These are phyloP conservation scores for Anthonomus grandis DNA, from an alignment of 1,140 invertebrate genomes.

Conservation along the genomic window DNA sequence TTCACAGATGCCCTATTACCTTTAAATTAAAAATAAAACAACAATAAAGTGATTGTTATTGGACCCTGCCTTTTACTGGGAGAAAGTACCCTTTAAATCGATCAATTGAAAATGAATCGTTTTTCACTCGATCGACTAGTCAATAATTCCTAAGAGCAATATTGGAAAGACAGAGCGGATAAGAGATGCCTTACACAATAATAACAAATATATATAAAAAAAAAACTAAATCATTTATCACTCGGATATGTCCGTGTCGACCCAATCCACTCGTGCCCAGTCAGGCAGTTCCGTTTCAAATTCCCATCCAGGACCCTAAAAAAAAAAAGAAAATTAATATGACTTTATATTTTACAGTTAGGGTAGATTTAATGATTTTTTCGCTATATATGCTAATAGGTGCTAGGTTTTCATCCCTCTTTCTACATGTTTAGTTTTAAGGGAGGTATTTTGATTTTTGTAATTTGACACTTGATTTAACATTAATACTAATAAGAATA, in stretches of 20 bases:
- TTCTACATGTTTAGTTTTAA: too few relatives aligned
- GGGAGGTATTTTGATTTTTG: too few relatives aligned
- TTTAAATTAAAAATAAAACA: slow-evolving; percentile 11
- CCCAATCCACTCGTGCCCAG: slow-evolving; percentile 83
- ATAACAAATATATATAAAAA: slow-evolving; percentile 7
- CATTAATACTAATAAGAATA: too few relatives aligned
- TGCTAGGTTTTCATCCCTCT: too few relatives aligned
- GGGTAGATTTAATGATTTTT: too few relatives aligned
- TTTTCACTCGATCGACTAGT: slow-evolving; percentile 11
- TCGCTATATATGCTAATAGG: too few relatives aligned
- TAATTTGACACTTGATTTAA: too few relatives aligned
- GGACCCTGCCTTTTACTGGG: slow-evolving; percentile 42
- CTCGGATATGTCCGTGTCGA: slow-evolving; percentile 54
- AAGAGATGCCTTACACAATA: slow-evolving; percentile 39
- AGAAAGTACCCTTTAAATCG: slow-evolving; percentile 22
- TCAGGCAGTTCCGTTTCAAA: slow-evolving; percentile 84
- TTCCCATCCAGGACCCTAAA: slow-evolving; percentile 82
- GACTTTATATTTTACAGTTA: too few relatives aligned
- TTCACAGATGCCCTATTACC: not conserved
- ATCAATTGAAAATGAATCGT: slow-evolving; percentile 14
- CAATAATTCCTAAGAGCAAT: slow-evolving; percentile 31
- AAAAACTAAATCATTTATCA: slow-evolving; percentile 33
- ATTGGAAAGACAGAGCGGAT: slow-evolving; percentile 44
- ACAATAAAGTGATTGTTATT: slow-evolving; percentile 32
- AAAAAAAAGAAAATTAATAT: slow-evolving; percentile 33